Conservation (phyloP, 1,140 invertebrate species). For the Trachymyrmex cornetzi region DNA sequence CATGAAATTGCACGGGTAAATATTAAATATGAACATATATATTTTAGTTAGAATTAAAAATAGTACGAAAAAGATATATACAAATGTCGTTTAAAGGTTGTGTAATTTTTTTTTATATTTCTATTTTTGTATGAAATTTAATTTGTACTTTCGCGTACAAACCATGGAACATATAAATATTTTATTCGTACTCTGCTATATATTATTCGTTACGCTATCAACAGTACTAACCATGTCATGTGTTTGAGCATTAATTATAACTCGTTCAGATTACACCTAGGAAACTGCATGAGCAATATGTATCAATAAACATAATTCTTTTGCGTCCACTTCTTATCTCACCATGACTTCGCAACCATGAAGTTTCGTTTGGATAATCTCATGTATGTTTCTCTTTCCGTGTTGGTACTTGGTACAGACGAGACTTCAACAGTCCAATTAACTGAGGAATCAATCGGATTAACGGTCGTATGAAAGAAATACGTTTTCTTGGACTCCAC, state of each 20-base stretch:
- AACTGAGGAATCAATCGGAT: slow-evolving; percentile 29
- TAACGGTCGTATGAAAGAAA: slow-evolving; percentile 51
- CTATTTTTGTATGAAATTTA: neutral
- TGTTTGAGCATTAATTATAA: slow-evolving; percentile 15
- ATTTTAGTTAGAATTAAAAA: slow-evolving; percentile 31
- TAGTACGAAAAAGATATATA: neutral
- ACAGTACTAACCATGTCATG: neutral
- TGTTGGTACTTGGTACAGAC: neutral
- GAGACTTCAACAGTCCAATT: slow-evolving; percentile 66
- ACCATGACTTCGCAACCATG: no score
- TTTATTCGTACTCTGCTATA: neutral
- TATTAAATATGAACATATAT: neutral
- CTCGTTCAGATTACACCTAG: neutral
- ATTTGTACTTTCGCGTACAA: slow-evolving; percentile 2
- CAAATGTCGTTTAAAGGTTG: neutral
- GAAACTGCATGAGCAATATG: neutral
- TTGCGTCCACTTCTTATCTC: neutral
- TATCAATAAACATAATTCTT: slow-evolving; percentile 48
- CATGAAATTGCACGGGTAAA: slow-evolving; percentile 10
- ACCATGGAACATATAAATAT: slow-evolving; percentile 26
- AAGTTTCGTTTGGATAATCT: slow-evolving; percentile 28
- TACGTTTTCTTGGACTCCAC: neutral
- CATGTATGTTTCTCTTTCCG: neutral
- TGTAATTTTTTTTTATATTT: neutral
- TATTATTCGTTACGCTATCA: neutral